Percentiles rank a stretch among this genome's conserved stretches.
These are phyloP conservation scores for Allacma fusca DNA, from an alignment of 2,888 invertebrate species.

Conservation along the genomic window DNA sequence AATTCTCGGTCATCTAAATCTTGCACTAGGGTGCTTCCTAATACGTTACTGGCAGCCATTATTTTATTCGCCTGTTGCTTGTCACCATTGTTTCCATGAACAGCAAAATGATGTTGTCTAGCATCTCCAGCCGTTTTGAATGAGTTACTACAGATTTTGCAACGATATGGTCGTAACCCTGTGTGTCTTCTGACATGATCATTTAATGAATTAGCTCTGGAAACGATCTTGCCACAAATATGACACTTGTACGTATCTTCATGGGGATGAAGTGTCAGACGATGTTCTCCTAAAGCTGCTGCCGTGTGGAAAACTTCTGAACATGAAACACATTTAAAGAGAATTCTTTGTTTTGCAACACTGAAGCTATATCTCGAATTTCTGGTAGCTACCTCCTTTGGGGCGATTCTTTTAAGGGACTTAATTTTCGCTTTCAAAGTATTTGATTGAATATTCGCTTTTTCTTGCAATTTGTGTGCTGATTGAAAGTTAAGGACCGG, in stretches of 20 bases:
- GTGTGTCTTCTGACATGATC: slow-evolving; percentile 9
- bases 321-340: neutral
- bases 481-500: too few species aligned
- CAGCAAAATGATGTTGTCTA: slow-evolving; percentile 15
- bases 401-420: too few species aligned
- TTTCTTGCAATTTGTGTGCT: too few species aligned
- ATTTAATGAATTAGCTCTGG: slow-evolving; percentile 7
- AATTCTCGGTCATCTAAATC: too few species aligned
- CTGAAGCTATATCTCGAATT: too few species aligned
- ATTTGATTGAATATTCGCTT: too few species aligned
- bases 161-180: neutral
- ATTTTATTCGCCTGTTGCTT: too few species aligned
- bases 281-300: neutral
- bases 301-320: neutral
- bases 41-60: too few species aligned
- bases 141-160: neutral
- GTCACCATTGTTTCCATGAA: neutral
- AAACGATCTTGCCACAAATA: slow-evolving; percentile 12
- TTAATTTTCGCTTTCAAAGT: too few species aligned
- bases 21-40: too few species aligned
- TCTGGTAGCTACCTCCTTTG: too few species aligned
- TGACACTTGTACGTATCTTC: neutral
- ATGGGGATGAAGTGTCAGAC: neutral
- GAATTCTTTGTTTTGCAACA: too few species aligned
- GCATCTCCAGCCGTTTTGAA: slow-evolving; percentile 17